Conservation (phyloP, 2,888 invertebrate species). For the Cryptophagus acutangulus region DNA sequence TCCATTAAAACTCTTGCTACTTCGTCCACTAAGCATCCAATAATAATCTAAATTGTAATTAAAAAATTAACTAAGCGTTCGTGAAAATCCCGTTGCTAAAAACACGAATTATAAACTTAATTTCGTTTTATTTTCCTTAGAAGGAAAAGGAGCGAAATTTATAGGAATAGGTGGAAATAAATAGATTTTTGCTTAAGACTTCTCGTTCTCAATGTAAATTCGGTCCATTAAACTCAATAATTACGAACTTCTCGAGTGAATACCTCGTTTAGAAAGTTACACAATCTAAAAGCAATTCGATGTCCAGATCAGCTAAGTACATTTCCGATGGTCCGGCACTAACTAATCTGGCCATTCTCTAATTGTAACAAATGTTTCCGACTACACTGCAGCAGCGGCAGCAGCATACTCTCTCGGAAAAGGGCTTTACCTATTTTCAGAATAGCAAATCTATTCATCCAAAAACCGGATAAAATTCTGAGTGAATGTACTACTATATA, state of each 20-base stretch:
- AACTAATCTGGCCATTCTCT: slow-evolving; percentile 14
- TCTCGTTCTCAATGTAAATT: too few species aligned
- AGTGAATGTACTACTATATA: not conserved
- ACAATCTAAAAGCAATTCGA: slow-evolving; percentile 32
- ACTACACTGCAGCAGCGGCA: slow-evolving; percentile 1
- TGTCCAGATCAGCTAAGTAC: slow-evolving; percentile 21
- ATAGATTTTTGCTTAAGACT: too few species aligned
- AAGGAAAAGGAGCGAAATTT: too few species aligned
- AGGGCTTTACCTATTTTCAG: slow-evolving; percentile 3
- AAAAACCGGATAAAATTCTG: slow-evolving; percentile 1
- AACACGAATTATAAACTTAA: too few species aligned
- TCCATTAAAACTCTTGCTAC: not conserved
- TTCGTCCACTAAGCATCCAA: not conserved
- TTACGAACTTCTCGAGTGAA: slow-evolving; percentile 10
- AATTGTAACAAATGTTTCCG: slow-evolving; percentile 12
- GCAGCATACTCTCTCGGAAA: not conserved
- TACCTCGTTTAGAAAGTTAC: slow-evolving; percentile 28
- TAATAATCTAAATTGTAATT: too few species aligned
- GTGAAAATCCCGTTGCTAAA: too few species aligned
- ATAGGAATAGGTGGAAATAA: too few species aligned
- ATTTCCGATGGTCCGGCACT: slow-evolving; percentile 19
- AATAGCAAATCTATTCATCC: slow-evolving; percentile 2
- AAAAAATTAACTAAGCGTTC: too few species aligned
- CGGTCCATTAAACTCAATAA: not conserved
- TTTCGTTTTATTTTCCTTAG: too few species aligned